Evolutionary conservation across 2,797 vertebrate species (phyloP).

Genomic region (Clarias pachynema): DNA sequence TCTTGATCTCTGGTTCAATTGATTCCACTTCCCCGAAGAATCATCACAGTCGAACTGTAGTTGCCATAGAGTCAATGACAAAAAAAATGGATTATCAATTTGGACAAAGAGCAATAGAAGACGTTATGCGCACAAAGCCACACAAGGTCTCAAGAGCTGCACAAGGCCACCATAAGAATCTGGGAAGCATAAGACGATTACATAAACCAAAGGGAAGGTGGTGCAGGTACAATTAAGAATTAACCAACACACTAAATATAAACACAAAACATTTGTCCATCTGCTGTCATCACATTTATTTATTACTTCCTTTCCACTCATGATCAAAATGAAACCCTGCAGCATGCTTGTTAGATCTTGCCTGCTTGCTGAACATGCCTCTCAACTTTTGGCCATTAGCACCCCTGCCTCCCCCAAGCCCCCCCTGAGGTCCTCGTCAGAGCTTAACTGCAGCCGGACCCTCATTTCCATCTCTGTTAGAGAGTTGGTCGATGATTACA

Average conservation of each 20-base stretch:
- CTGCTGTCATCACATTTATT: not conserved
- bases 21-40: conserved; percentile 49
- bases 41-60: conserved; percentile 52
- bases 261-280: not conserved
- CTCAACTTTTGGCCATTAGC: conserved; percentile 38
- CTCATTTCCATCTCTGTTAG: conserved; percentile 55
- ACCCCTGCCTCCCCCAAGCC: conserved; percentile 37
- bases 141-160: conserved; percentile 16
- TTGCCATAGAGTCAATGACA: conserved; percentile 69
- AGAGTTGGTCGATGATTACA: conserved; percentile 35
- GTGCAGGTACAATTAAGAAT: not conserved
- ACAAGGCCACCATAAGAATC: not conserved
- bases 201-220: not conserved
- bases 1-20: conserved; percentile 31
- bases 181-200: conserved; percentile 12
- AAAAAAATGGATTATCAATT: conserved; percentile 35
- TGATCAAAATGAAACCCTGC: not conserved
- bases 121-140: conserved; percentile 41
- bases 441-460: conserved; percentile 44
- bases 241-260: not conserved
- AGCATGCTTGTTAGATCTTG: conserved; percentile 3
- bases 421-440: conserved; percentile 29
- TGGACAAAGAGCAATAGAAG: conserved; percentile 46
- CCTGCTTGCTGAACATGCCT: conserved; percentile 20
- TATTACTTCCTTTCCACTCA: conserved; percentile 16